Conservation (phyloP, 1,140 invertebrate genomes). For the Drosophila pallidifrons region DNA sequence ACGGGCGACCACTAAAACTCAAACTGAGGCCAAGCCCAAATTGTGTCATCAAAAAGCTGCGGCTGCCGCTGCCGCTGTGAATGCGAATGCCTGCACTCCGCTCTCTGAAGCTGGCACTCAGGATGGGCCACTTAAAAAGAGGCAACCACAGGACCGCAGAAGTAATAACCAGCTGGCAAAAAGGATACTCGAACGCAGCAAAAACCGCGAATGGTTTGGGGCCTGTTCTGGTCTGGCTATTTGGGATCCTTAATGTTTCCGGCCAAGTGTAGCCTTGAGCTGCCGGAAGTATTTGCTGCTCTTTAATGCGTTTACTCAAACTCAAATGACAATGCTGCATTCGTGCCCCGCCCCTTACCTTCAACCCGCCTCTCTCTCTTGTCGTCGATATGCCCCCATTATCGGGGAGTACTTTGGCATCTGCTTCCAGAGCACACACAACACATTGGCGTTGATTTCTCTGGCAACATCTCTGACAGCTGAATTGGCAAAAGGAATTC, state of each 20-base stretch:
- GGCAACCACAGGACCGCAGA: constrained; percentile 28
- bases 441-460: constrained; percentile 43
- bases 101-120: neutral
- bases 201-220: constrained; percentile 38
- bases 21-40: constrained; percentile 21
- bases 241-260: constrained; percentile 63
- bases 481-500: constrained; percentile 41
- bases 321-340: constrained; percentile 46
- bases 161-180: constrained; percentile 40
- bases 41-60: constrained; percentile 42
- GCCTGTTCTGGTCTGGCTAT: constrained; percentile 9
- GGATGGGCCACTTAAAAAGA: constrained; percentile 15
- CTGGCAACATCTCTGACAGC: constrained; percentile 32
- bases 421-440: constrained; percentile 21
- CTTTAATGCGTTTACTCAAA: constrained; percentile 73
- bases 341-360: constrained; percentile 3
- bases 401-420: constrained; percentile 24
- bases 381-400: constrained; percentile 4
- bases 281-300: constrained; percentile 66
- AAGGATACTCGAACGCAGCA: constrained; percentile 19
- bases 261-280: constrained; percentile 37
- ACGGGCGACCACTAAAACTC: neutral
- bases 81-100: neutral
- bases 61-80: constrained; percentile 6
- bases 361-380: neutral